A percentile compares a stretch with the other conserved stretches of the same genome.
phyloP scores from a whole-genome alignment of 2,113 vertebrate species.

The Poicephalus gulielmi region DNA sequence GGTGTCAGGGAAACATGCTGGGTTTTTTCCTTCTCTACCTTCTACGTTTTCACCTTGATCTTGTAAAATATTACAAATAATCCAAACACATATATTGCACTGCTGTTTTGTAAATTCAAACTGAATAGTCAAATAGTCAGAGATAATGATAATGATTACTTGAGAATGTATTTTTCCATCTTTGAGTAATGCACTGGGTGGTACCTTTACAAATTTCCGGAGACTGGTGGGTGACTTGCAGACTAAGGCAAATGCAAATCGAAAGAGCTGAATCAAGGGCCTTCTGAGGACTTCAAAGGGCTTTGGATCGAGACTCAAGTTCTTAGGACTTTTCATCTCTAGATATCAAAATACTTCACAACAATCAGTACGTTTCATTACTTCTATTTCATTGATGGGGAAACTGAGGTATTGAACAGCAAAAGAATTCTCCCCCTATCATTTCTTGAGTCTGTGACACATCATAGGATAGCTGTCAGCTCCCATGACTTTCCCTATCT shows the following conservation, averaged over 20 bases:
- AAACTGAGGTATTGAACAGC: constrained; percentile 4
- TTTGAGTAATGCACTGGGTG: background rate
- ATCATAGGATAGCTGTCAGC: background rate
- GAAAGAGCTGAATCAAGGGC: constrained; percentile 41
- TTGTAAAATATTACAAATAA: constrained; percentile 71
- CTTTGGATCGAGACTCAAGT: constrained; percentile 28
- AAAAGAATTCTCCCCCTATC: background rate
- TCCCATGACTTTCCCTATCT: background rate
- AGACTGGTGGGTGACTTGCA: constrained; percentile 17
- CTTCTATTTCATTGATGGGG: constrained; percentile 16
- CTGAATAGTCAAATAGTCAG: constrained; percentile 12
- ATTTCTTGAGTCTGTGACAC: background rate
- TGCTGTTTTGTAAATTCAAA: constrained; percentile 51
- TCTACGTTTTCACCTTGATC: constrained; percentile 65
- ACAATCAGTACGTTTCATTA: constrained; percentile 33
- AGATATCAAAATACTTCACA: constrained; percentile 57
- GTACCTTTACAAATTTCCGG: background rate
- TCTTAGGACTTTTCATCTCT: constrained; percentile 57
- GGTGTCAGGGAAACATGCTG: constrained; percentile 61
- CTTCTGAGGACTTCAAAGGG: constrained; percentile 52
- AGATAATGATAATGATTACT: constrained; percentile 41
- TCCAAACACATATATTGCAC: constrained; percentile 40
- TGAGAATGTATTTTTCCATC: background rate
- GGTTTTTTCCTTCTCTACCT: constrained; percentile 37
- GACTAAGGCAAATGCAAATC: constrained; percentile 50